These are phyloP conservation scores for Drosophila bipectinata DNA, from an alignment of 1,140 invertebrate species.

Conservation along the genomic window DNA sequence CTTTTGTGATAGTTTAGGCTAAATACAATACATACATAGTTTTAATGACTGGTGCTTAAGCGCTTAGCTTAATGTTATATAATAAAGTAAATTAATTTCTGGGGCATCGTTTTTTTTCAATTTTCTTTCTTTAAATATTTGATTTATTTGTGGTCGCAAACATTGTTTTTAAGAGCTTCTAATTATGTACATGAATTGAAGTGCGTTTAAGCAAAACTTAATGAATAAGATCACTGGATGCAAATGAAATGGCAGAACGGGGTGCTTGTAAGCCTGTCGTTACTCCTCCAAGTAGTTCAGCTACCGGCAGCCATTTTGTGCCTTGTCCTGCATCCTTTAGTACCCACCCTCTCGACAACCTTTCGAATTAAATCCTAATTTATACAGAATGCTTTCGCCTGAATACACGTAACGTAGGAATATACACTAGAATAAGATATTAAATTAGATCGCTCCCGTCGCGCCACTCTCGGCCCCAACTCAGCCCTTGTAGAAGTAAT, in stretches of 20 bases:
- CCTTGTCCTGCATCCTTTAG: constrained; percentile 1
- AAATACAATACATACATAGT: constrained; percentile 73
- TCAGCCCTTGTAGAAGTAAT: constrained; percentile 70
- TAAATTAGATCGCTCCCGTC: constrained; percentile 38
- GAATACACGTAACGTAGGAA: constrained; percentile 67
- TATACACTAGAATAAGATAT: constrained; percentile 46
- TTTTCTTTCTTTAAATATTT: constrained; percentile 16
- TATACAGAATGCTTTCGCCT: constrained; percentile 68
- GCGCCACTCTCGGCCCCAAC: background rate
- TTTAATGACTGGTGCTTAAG: constrained; percentile 78
- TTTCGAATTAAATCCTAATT: constrained; percentile 68
- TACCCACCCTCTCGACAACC: constrained; percentile 23
- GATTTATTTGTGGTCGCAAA: constrained; percentile 9
- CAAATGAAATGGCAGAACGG: constrained; percentile 52
- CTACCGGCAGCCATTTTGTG: constrained; percentile 16
- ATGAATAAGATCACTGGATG: constrained; percentile 75
- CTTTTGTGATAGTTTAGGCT: constrained; percentile 55
- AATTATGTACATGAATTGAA: constrained; percentile 65
- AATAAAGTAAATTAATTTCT: constrained; percentile 39
- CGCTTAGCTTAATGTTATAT: constrained; percentile 65
- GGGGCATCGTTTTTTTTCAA: constrained; percentile 5
- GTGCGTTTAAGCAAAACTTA: constrained; percentile 62
- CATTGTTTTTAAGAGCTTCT: constrained; percentile 21
- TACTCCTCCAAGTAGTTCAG: constrained; percentile 1
- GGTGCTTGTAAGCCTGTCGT: background rate